A percentile compares a stretch with the other conserved stretches of the same genome.
phyloP scores from a whole-genome alignment of 2,888 invertebrate genomes.

The Matsumyia berberina region DNA sequence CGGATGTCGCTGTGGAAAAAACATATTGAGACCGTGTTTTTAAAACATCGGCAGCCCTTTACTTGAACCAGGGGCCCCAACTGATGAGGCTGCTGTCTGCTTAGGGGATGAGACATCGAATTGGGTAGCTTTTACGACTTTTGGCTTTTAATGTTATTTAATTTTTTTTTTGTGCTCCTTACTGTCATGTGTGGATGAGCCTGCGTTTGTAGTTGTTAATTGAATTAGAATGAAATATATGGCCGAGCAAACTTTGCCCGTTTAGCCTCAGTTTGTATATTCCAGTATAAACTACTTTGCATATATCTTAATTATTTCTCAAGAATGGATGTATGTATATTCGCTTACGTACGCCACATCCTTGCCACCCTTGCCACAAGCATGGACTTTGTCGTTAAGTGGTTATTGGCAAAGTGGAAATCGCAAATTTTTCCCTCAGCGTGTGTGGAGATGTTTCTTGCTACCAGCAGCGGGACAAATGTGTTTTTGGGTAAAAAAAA shows the following conservation, averaged over 20 bases:
- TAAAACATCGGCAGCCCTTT: conserved; percentile 75
- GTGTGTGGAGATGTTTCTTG: conserved; percentile 17
- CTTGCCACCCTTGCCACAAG: conserved; percentile 34
- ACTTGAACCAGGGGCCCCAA: conserved; percentile 50
- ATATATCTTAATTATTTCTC: conserved; percentile 84
- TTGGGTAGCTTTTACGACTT: conserved; percentile 61
- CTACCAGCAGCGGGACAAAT: conserved; percentile 15
- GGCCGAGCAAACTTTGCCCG: conserved; percentile 59
- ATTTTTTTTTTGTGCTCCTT: conserved; percentile 61
- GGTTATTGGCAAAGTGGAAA: conserved; percentile 68
- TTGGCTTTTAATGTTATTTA: conserved; percentile 82
- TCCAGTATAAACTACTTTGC: conserved; percentile 78
- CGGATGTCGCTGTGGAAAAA: conserved; percentile 60
- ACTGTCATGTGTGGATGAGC: conserved; percentile 58
- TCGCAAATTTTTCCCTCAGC: conserved; percentile 37
- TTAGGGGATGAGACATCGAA: conserved; percentile 9
- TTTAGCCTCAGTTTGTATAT: conserved; percentile 54
- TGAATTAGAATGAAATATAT: conserved; percentile 81
- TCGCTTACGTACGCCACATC: conserved; percentile 48
- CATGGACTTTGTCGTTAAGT: conserved; percentile 57
- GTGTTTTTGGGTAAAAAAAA: conserved; percentile 22
- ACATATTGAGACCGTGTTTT: conserved; percentile 70
- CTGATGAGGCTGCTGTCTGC: conserved; percentile 75
- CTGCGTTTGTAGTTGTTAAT: conserved; percentile 80
- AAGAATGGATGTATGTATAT: conserved; percentile 78